Conservation (phyloP, 2,113 vertebrate species). For the Calypte anna region DNA sequence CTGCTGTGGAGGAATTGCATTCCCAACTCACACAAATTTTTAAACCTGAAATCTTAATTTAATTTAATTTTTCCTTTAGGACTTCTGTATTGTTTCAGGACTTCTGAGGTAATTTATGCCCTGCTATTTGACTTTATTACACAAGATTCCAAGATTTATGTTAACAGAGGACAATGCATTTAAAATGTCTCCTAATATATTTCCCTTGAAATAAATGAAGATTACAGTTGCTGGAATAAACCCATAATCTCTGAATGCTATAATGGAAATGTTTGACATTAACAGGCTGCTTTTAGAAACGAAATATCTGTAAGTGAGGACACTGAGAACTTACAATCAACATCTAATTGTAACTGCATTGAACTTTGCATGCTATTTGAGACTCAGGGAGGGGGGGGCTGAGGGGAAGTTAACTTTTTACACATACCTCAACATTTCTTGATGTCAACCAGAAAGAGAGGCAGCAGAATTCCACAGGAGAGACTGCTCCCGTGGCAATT, state of each 20-base stretch:
- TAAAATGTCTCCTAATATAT: conserved; percentile 52
- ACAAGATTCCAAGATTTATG: conserved; percentile 32
- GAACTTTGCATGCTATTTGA: conserved; percentile 13
- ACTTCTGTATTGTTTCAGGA: neutral
- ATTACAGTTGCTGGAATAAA: conserved; percentile 62
- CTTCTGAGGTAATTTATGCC: conserved; percentile 18
- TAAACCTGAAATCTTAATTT: neutral
- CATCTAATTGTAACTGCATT: neutral
- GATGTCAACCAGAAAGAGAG: conserved; percentile 19
- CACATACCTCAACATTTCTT: conserved; percentile 12
- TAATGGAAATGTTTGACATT: conserved; percentile 65
- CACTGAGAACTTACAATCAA: neutral
- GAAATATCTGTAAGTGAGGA: conserved; percentile 9
- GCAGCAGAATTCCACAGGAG: neutral
- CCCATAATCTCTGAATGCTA: conserved; percentile 43
- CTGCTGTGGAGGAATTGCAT: neutral
- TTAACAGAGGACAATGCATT: conserved; percentile 54
- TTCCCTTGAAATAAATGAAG: conserved; percentile 32
- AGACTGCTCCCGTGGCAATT: neutral
- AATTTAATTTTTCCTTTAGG: neutral
- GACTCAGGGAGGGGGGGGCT: neutral
- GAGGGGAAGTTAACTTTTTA: neutral
- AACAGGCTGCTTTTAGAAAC: conserved; percentile 62
- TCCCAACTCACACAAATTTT: neutral
- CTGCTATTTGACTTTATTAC: conserved; percentile 20